Evolutionary conservation across 2,113 vertebrate species (phyloP), one percentile per base, ranked within the genome.

Genomic region (Cochlearius cochlearius): DNA sequence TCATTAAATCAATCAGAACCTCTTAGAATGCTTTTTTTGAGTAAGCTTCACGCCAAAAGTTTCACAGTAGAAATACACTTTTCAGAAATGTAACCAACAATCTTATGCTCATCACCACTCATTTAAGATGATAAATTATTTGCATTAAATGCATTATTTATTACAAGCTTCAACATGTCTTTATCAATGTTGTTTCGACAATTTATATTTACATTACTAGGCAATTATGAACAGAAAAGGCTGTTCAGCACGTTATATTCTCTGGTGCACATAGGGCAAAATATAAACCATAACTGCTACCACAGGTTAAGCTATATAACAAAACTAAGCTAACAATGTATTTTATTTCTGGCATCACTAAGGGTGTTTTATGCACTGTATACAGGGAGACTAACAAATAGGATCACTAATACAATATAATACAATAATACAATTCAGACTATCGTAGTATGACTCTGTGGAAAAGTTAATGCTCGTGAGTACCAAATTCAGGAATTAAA

Each of bases 101-200:
- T 77, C 12, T 79, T 45, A 68, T 6, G 23, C 83, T 90, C 77
- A 90, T 68, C 30, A 62, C 12, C 7, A 49, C 68, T 94, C 38
- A 72, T 72, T 97, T 92, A 94, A 62, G 75, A 59, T 22, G 27
- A 94, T 76, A 72, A 58, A 93, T 94, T 83, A 86, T 82, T 96
- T 75, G 67, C 67, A 71, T 62, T 92, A 90, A 96, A 88, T 88
- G 30, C 39, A 90, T 78, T 94, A 94, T 94, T 95, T 92, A 92
- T 77, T 69, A 80, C 27, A 86, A 88, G 34, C 38, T 58, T 84
- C 60, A 92, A 71, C 43, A 49, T 59, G 38, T 21, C 76, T 94
- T 86, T 92, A 96, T 90, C 84, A 81, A 41, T 66, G 72, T 39
- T 69, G 64, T 86, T 96, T 86, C 86, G 80, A 74, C 41, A 72